Evolutionary conservation across 2,113 vertebrate genomes (phyloP).

Genomic region (Marmota flaviventris): DNA sequence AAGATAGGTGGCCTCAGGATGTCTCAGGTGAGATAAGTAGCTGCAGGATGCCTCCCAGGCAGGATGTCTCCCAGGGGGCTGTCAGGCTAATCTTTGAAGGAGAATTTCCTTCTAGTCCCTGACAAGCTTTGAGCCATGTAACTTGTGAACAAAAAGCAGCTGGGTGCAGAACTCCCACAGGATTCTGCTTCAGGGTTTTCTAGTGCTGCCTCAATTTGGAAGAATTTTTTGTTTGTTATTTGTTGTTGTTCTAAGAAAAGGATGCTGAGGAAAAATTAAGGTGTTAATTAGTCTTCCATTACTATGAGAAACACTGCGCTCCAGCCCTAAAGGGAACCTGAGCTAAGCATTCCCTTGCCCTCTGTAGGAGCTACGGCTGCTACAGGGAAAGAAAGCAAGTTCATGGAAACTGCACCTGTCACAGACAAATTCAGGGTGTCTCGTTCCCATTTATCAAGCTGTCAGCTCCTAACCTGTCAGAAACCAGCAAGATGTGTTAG

Average conservation of each 20-base stretch:
- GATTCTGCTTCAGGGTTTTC: background rate
- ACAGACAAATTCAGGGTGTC: slow-evolving; percentile 75
- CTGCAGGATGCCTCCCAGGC: too few species aligned
- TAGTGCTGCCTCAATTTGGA: background rate
- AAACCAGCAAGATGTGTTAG: slow-evolving; percentile 67
- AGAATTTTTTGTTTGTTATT: background rate
- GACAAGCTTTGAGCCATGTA: rapidly evolving
- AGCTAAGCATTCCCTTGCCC: background rate
- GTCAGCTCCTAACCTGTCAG: slow-evolving; percentile 76
- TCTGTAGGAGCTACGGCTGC: background rate
- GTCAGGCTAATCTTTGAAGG: too few species aligned
- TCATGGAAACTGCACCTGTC: slow-evolving; percentile 83
- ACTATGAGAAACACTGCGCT: background rate
- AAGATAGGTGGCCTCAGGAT: too few species aligned
- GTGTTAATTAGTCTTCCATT: background rate
- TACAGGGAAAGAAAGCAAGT: background rate
- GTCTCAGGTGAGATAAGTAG: too few species aligned
- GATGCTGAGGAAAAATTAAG: background rate
- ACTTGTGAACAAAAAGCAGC: background rate
- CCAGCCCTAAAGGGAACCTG: background rate
- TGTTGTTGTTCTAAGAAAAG: background rate
- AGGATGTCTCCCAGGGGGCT: too few species aligned
- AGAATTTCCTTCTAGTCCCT: too few species aligned
- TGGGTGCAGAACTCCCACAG: background rate
- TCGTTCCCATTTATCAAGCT: slow-evolving; percentile 81